phyloP scores from a whole-genome alignment of 2,113 vertebrate species.

The Misgurnus anguillicaudatus region DNA sequence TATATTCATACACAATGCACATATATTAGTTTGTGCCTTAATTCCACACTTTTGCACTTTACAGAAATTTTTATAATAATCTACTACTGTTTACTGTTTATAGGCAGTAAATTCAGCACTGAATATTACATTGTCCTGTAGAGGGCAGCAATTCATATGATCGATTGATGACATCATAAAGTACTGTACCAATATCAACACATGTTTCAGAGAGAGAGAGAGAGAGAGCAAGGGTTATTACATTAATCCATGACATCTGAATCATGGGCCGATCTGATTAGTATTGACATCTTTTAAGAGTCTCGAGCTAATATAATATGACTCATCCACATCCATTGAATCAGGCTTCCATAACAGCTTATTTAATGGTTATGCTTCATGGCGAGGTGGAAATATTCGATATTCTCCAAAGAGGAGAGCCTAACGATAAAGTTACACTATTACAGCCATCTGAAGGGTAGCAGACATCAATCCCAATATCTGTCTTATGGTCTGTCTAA shows the following conservation, averaged over 20 bases:
- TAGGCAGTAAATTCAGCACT: background rate
- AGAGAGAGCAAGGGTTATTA: background rate
- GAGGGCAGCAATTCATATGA: background rate
- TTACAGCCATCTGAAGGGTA: background rate
- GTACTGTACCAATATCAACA: background rate
- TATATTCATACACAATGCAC: too few species aligned
- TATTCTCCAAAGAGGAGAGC: background rate
- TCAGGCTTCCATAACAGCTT: background rate
- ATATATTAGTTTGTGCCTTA: background rate
- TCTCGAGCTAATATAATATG: slow-evolving; percentile 16
- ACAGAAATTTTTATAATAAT: too few species aligned
- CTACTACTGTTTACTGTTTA: background rate
- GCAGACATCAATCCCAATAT: background rate
- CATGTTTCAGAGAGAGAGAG: background rate
- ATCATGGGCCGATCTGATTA: slow-evolving; percentile 31
- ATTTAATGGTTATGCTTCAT: slow-evolving; percentile 14
- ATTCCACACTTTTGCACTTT: too few species aligned
- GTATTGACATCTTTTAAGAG: slow-evolving; percentile 2
- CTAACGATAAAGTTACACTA: slow-evolving; percentile 16
- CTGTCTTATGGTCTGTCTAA: background rate
- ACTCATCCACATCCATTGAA: slow-evolving; percentile 4
- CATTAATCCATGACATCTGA: background rate
- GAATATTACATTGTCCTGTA: background rate
- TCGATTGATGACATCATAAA: background rate
- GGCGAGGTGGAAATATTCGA: background rate